Base-by-base conservation (phyloP, 2,888 invertebrate species). In the Labia minor region DNA sequence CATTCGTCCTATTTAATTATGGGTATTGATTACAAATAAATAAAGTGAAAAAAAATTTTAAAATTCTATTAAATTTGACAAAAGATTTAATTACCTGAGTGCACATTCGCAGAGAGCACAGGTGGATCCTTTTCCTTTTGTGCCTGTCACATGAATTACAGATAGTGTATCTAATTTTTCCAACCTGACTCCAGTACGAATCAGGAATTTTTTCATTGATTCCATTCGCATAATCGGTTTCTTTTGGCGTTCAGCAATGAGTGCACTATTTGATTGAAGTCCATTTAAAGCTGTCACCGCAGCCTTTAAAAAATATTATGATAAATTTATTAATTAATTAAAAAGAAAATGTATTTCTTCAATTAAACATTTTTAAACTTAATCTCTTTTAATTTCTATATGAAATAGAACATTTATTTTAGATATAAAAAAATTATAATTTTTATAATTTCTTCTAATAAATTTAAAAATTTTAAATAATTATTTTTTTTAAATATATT, bases 61-160 rank as follows among this genome's bases (percentile, higher is more conserved):
- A 49, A 2, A 49, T n/a, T n/a, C n/a, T n/a, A 49, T 49, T 49
- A 49, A 49, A 8, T 49, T n/a, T 49, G 16, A 49, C n/a, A n/a
- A 49, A 49, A 49, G 3, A 49, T 49, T 14, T n/a, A 49, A 49
- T 20, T 85, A 80, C 0, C 92, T 85, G 10, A 99, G 81, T 69
- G 99, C 91, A 0, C 89, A 86, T 77, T 99, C 99, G 71, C 88
- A 86, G 77, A 92, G 88, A 0, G 96, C 95, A 76, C 96, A 95
- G 0, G 96, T 95, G 18, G 95, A 95, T 19, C 92, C 93, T 85
- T 99, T 99, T 65, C 98, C 99, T 80, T 99, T 99, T 1, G 98
- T 98, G 10, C 99, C 99, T 68, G 94, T 86, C 4, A 99, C 88
- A 80, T 99, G 99, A 74, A 99, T 94, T 61, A 95, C 85, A 66